These are phyloP conservation scores for Lamprotornis superbus DNA, from an alignment of 2,113 vertebrate genomes.

Conservation along the genomic window DNA sequence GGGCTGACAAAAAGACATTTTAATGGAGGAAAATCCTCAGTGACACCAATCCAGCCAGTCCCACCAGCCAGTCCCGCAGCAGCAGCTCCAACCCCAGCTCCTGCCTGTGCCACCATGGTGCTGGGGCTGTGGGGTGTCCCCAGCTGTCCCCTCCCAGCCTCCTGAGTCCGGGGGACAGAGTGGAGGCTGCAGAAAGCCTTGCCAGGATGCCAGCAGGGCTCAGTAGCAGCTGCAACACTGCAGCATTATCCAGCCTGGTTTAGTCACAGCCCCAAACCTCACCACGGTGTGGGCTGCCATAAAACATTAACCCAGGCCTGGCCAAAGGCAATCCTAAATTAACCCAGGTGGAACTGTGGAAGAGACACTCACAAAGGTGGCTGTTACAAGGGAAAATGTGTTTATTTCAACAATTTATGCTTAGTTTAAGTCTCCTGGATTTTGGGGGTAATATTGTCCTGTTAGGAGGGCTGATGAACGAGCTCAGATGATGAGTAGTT, in stretches of 20 bases:
- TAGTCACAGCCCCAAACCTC: not conserved
- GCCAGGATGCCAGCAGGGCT: not conserved
- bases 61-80: not conserved
- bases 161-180: no score
- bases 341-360: not conserved
- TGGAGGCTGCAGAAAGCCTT: not conserved
- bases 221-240: fast-evolving
- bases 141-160: fast-evolving
- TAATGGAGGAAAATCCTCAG: not conserved
- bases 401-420: not conserved
- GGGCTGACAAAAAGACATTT: not conserved
- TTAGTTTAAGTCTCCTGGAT: not conserved
- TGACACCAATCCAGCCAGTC: fast-evolving
- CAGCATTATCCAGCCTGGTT: fast-evolving
- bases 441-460: not conserved
- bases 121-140: not conserved
- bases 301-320: not conserved
- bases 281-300: fast-evolving
- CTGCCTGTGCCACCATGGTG: fast-evolving
- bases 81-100: no score
- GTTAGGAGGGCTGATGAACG: not conserved
- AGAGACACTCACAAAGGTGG: not conserved
- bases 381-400: not conserved
- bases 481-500: not conserved
- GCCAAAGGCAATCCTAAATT: not conserved